Percentiles rank a stretch among this genome's conserved stretches.
phyloP scores from a whole-genome alignment of 2,797 vertebrate species.

The Malacoctenus gilli region DNA sequence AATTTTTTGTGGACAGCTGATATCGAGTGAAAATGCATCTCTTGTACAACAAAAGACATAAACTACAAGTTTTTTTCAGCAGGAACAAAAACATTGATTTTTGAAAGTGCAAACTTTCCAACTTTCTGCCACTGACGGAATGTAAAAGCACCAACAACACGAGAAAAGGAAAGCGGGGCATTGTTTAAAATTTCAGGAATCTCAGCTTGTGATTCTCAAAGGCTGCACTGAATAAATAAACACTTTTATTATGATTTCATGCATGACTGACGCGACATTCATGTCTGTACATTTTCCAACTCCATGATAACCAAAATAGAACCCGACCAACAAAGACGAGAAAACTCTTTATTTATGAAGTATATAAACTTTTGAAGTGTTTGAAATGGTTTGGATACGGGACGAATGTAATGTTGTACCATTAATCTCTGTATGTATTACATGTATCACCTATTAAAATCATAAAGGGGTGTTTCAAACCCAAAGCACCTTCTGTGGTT shows the following conservation, averaged over 20 bases:
- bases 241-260: constrained; percentile 18
- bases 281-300: constrained; percentile 13
- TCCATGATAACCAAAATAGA: not conserved
- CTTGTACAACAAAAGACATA: no score
- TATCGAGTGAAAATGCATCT: no score
- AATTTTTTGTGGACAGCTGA: no score
- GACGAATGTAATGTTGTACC: no score
- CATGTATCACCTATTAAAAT: no score
- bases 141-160: constrained; percentile 29
- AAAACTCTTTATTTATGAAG: not conserved
- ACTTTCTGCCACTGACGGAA: constrained; percentile 28
- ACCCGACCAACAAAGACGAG: not conserved
- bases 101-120: constrained; percentile 25
- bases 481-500: not conserved
- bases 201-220: constrained; percentile 16
- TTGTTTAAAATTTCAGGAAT: constrained; percentile 36
- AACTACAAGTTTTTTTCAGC: no score
- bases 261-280: constrained; percentile 4
- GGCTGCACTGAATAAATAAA: constrained; percentile 31
- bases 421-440: no score
- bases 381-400: not conserved
- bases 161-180: constrained; percentile 24
- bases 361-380: no score
- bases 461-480: not conserved
- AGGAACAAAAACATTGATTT: constrained; percentile 28